Conservation (phyloP, 2,888 invertebrate species). For the Diarsia dahlii region DNA sequence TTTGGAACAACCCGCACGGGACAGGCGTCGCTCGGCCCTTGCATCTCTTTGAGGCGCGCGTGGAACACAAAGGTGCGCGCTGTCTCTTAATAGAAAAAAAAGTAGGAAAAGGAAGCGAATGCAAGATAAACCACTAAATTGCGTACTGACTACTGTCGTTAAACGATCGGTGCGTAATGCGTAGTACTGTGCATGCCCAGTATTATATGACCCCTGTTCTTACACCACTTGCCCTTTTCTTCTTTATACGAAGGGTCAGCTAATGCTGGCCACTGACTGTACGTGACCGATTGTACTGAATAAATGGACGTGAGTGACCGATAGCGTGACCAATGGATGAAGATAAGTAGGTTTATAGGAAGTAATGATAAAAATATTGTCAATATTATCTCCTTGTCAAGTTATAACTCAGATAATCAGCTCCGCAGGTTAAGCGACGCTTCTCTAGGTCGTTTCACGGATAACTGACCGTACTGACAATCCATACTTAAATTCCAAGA, state of each 20-base stretch:
- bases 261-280: no score
- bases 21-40: no score
- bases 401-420: not conserved
- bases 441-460: not conserved
- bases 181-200: not conserved
- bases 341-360: conserved; percentile 22
- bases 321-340: conserved; percentile 34
- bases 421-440: not conserved
- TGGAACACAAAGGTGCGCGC: no score
- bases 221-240: no score
- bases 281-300: conserved; percentile 37
- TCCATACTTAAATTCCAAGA: not conserved
- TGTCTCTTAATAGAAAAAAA: conserved; percentile 1
- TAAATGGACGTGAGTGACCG: conserved; percentile 26
- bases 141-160: conserved; percentile 9
- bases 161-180: conserved; percentile 26
- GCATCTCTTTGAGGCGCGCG: no score
- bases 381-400: not conserved
- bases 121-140: conserved; percentile 16
- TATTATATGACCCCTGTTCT: no score
- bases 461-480: not conserved
- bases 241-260: no score
- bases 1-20: no score
- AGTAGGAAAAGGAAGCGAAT: conserved; percentile 38
- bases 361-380: conserved; percentile 4